Evolutionary conservation across 1,140 invertebrate species (phyloP), one percentile per base, ranked within the genome.

Genomic region (Monochamus saltuarius): DNA sequence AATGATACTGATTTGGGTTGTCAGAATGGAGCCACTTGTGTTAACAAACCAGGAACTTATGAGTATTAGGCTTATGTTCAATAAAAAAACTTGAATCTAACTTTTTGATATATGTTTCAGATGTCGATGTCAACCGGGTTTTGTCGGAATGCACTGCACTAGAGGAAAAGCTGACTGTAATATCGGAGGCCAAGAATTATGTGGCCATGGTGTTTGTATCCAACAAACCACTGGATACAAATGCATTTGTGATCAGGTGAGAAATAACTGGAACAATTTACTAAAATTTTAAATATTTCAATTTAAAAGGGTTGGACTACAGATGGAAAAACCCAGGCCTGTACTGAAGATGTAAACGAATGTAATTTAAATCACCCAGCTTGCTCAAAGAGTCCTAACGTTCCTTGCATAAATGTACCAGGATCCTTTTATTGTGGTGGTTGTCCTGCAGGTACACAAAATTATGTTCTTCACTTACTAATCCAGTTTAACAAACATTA

Each of bases 11-110:
- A 92, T 71, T 78, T 94, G n/a, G 95, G 94, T 3, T 98, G 95
- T 77, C 94, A 97, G 79, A 97, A 97, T 77, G 90, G 90, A n/a
- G 94, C 89, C 0, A 91, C 86, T 4, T 97, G 94, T 72, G 77
- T 86, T 6, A 97, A 98, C 75, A 84, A 79, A 42, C 82, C 80
- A 34, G 94, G 94, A 45, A 80, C 84, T n/a, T 97, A 90, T 74
- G 83, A 85, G 85, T 91, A 79, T 40, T 40, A 8, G 2, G 8
- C 39, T 8, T 40, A 8, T n/a, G 8, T 14, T 8, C 14, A 11
- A n/a, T n/a, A n/a, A n/a, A n/a, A 40, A n/a, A 4, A n/a, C 39
- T 3, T 6, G 2, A 6, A 29, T 29, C 6, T 29, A 29, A 29
- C 2, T 29, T 29, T 29, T 29, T n/a, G 29, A 50, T 29, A 51